Base-by-base conservation (phyloP, 2,888 invertebrate species). In the Sphinx pinastri region DNA sequence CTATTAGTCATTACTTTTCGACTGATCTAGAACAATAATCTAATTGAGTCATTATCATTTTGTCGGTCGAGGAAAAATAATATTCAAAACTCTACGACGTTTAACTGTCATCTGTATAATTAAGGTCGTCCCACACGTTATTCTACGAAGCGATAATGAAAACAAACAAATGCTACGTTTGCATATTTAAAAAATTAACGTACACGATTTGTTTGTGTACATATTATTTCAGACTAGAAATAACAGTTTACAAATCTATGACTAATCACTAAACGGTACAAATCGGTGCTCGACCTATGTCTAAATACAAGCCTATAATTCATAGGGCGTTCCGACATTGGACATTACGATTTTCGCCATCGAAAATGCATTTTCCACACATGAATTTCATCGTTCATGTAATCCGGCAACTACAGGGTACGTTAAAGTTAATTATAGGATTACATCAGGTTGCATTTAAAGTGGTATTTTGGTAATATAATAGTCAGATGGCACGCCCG, bases 381-480 rank as follows among this genome's bases (percentile, higher is more conserved):
- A 82, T 70, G 59, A 83, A 84, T 84, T 84, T 70, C 73, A 83
- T 79, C 86, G 87, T 87, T 87, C 89, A 89, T 87, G 91, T 91
- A 86, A 85, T 78, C 82, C 70, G 76, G 71, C 77, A 63, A 63
- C 19, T 81, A 76, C 76, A 85, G 84, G 83, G 83, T 93, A 89
- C 89, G 91, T 89, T 93, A 92, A 92, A 92, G 86, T 90, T 93
- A 94, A 94, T 93, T 93, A 92, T 90, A 90, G 93, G 90, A 90
- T 91, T 90, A 91, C 83, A 84, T 76, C 79, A 85, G 85, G 86
- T 84, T 91, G 93, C 88, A 91, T 93, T 93, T 92, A 88, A 91
- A 91, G 89, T 89, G 87, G 90, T 91, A 92, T 94, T 94, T 93
- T 89, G 92, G 93, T 93, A 93, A 93, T 92, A 92, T 92, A 92